These are phyloP conservation scores for Ceratosolen solmsi DNA, from an alignment of 1,140 invertebrate genomes.

Conservation along the genomic window DNA sequence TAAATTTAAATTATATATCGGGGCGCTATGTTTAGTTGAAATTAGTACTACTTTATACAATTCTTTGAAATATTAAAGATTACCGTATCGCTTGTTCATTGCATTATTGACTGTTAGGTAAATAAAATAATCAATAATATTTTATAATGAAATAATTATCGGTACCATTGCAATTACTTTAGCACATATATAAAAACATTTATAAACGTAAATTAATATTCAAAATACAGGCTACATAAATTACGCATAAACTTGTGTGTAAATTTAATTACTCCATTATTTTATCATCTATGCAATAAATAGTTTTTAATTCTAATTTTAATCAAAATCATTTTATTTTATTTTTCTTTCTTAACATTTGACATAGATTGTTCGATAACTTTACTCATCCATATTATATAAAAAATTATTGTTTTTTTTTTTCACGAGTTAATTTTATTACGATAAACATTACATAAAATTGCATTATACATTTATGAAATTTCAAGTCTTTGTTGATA, in stretches of 20 bases:
- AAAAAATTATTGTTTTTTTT: too few relatives aligned
- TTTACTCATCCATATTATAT: neutral
- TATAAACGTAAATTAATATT: neutral
- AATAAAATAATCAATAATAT: neutral
- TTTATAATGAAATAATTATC: neutral
- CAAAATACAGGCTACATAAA: neutral
- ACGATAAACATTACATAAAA: conserved; percentile 16
- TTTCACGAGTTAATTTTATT: neutral
- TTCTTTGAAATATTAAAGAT: conserved; percentile 1
- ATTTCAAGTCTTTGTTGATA: too few relatives aligned
- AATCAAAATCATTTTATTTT: neutral
- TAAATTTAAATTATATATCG: neutral
- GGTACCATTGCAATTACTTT: neutral
- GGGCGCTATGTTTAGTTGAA: neutral
- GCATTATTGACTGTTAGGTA: too few relatives aligned
- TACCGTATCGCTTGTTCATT: too few relatives aligned
- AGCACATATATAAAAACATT: neutral
- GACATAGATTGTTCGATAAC: neutral
- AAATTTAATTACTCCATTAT: too few relatives aligned
- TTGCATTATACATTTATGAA: too few relatives aligned
- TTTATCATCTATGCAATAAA: too few relatives aligned
- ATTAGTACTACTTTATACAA: neutral
- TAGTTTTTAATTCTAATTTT: too few relatives aligned
- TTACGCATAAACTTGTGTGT: neutral
- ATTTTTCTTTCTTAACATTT: neutral